These are phyloP conservation scores for Sesia apiformis DNA, from an alignment of 2,888 invertebrate genomes.

Conservation along the genomic window DNA sequence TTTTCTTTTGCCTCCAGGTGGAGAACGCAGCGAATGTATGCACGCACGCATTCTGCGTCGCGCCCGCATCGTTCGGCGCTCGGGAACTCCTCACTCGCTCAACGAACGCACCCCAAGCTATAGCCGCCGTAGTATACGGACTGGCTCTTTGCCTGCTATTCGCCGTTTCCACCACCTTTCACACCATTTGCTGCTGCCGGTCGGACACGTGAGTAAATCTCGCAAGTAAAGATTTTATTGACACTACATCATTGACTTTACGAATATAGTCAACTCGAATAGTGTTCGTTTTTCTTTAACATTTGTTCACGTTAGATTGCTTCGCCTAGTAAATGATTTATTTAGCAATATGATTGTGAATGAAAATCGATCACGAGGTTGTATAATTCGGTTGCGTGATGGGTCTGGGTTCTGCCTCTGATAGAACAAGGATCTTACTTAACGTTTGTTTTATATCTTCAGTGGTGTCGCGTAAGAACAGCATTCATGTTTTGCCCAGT, in stretches of 20 bases:
- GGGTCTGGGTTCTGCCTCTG: no score
- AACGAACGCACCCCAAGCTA: conserved; percentile 80
- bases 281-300: no score
- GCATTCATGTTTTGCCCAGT: no score
- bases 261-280: neutral
- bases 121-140: conserved; percentile 91
- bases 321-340: no score
- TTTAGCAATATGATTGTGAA: no score
- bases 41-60: conserved; percentile 92
- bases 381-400: no score
- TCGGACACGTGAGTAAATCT: conserved; percentile 53
- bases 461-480: no score
- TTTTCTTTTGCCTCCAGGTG: conserved; percentile 63
- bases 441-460: no score
- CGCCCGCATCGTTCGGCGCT: conserved; percentile 88
- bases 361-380: no score
- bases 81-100: conserved; percentile 84
- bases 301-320: no score
- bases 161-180: conserved; percentile 91
- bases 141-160: conserved; percentile 89
- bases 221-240: neutral
- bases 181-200: conserved; percentile 86
- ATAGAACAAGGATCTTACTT: no score
- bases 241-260: neutral
- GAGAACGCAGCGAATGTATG: conserved; percentile 94